Conservation (phyloP, 2,113 vertebrate species). For the Galemys pyrenaicus region DNA sequence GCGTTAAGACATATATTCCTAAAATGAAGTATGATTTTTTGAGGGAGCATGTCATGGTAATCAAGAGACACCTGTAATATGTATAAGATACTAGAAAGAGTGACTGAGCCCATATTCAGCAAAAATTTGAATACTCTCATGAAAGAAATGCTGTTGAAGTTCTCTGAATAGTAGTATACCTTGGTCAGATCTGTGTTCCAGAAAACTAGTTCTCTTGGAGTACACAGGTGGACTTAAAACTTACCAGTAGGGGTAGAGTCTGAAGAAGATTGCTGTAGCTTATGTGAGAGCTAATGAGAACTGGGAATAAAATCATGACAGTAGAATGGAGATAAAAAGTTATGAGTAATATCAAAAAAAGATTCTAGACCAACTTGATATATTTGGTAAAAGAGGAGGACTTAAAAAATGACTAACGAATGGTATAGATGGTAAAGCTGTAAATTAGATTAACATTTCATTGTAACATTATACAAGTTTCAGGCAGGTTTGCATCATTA, state of each 20-base stretch:
- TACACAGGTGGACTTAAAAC: background rate
- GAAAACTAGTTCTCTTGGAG: background rate
- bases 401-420: background rate
- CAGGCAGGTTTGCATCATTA: no score
- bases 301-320: background rate
- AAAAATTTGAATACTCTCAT: background rate
- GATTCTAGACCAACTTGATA: background rate
- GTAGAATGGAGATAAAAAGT: background rate
- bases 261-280: background rate
- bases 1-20: background rate
- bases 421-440: background rate
- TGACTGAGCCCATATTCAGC: background rate
- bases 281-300: background rate
- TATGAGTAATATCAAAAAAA: background rate
- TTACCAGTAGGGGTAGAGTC: background rate
- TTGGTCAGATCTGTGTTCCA: background rate
- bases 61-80: background rate
- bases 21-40: background rate
- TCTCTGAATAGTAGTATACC: background rate
- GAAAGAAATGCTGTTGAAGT: background rate
- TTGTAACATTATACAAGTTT: no score
- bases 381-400: background rate
- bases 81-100: background rate
- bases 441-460: background rate
- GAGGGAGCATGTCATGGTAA: background rate